Evolutionary conservation across 2,888 invertebrate species (phyloP).

Genomic region (Ceratothoa steindachneri): DNA sequence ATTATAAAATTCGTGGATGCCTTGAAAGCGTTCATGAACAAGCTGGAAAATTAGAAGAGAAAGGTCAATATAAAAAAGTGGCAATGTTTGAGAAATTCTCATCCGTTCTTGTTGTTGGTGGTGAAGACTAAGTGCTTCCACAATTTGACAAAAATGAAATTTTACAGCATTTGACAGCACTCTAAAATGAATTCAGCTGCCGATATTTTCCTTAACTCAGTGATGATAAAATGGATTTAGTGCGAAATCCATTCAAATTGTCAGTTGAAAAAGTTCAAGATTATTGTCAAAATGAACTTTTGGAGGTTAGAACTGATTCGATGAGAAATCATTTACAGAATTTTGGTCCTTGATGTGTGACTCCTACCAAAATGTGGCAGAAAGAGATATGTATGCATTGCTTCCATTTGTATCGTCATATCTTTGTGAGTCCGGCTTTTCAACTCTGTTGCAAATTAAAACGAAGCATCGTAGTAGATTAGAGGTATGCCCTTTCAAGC

Average conservation of each 20-base stretch:
- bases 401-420: constrained; percentile 20
- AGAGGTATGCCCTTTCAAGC: constrained; percentile 12
- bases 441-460: too few species aligned
- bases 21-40: constrained; percentile 11
- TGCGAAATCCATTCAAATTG: constrained; percentile 17
- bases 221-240: too few species aligned
- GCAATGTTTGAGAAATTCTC: not conserved
- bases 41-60: constrained; percentile 17
- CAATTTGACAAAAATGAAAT: constrained; percentile 7
- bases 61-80: not conserved
- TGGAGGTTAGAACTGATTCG: constrained; percentile 17
- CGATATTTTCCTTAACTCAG: constrained; percentile 18
- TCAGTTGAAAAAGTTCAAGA: constrained; percentile 20
- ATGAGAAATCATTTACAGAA: not conserved
- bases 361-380: constrained; percentile 15
- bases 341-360: constrained; percentile 2
- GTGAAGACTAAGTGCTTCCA: constrained; percentile 10
- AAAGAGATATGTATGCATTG: constrained; percentile 15
- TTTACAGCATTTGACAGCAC: constrained; percentile 12
- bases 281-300: constrained; percentile 15
- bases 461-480: constrained; percentile 10
- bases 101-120: constrained; percentile 4
- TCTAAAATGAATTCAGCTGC: constrained; percentile 18
- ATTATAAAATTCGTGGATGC: constrained; percentile 5
- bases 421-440: constrained; percentile 17